Conservation (phyloP, 2,888 invertebrate species). For the Calameuta idolon region DNA sequence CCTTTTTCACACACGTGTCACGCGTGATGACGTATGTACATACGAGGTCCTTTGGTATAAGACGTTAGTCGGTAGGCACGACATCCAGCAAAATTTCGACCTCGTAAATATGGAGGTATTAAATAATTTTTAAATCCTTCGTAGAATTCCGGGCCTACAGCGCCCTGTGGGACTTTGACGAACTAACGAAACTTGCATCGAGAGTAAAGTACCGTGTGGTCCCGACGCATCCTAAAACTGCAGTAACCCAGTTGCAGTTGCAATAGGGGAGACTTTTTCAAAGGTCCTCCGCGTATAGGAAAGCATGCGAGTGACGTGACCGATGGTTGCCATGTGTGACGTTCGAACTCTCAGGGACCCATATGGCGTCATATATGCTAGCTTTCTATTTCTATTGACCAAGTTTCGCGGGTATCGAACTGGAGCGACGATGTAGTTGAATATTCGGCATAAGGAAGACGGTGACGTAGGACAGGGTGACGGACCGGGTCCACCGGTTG, state of each 20-base stretch:
- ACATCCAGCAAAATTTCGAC: no score
- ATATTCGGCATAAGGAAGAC: not conserved
- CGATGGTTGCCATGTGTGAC: slow-evolving; percentile 42
- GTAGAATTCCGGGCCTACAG: accelerated
- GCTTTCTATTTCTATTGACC: slow-evolving; percentile 48
- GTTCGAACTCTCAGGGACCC: slow-evolving; percentile 49
- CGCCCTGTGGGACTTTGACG: not conserved
- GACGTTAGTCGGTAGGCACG: no score
- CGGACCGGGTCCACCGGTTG: not conserved
- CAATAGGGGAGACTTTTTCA: not conserved
- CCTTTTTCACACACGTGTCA: slow-evolving; percentile 6
- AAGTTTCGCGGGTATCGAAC: not conserved
- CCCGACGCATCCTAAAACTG: not conserved
- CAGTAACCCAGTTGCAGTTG: not conserved
- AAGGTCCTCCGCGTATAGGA: not conserved
- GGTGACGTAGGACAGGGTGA: not conserved
- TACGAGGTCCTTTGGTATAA: not conserved
- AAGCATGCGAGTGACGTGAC: not conserved
- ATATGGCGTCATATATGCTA: slow-evolving; percentile 41
- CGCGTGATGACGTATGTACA: not conserved
- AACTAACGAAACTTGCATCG: not conserved
- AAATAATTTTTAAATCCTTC: not conserved
- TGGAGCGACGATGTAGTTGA: not conserved
- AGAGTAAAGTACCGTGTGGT: not conserved
- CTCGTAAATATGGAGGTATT: not conserved